Conservation (phyloP, 1,140 invertebrate genomes). For the Battus philenor region DNA sequence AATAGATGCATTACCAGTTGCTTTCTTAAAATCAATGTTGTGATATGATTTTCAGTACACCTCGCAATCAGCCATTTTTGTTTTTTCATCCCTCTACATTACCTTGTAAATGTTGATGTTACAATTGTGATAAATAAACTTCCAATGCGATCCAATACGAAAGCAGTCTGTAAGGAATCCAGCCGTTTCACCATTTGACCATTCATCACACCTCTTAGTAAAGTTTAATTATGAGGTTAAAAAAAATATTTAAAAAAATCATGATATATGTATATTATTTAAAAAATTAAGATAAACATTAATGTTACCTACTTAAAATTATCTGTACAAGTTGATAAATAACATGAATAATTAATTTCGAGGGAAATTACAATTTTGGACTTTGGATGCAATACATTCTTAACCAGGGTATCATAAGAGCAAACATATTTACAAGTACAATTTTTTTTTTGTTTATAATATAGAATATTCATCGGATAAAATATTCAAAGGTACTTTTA, state of each 20-base stretch:
- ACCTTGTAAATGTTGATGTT: too few relatives aligned
- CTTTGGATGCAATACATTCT: constrained; percentile 34
- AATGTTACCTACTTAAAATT: constrained; percentile 64
- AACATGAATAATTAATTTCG: constrained; percentile 52
- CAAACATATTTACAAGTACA: constrained; percentile 43
- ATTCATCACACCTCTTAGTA: too few relatives aligned
- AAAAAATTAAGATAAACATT: constrained; percentile 68
- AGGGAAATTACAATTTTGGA: constrained; percentile 46
- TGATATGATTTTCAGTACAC: too few relatives aligned
- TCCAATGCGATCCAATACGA: too few relatives aligned
- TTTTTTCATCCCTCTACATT: too few relatives aligned
- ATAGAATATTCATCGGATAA: constrained; percentile 27
- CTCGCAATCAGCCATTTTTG: too few relatives aligned
- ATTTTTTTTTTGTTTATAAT: constrained; percentile 18
- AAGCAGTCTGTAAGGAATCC: too few relatives aligned
- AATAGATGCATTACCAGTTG: too few relatives aligned
- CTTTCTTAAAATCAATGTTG: too few relatives aligned
- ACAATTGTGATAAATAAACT: too few relatives aligned
- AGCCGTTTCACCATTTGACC: too few relatives aligned
- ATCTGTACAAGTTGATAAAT: constrained; percentile 68
- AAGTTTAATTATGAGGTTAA: too few relatives aligned
- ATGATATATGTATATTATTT: constrained; percentile 65
- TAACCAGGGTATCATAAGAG: constrained; percentile 27
- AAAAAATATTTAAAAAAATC: constrained; percentile 50
- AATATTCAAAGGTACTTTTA: constrained; percentile 23